Evolutionary conservation across 1,140 invertebrate genomes (phyloP).

Genomic region (Temnothorax nylanderi): DNA sequence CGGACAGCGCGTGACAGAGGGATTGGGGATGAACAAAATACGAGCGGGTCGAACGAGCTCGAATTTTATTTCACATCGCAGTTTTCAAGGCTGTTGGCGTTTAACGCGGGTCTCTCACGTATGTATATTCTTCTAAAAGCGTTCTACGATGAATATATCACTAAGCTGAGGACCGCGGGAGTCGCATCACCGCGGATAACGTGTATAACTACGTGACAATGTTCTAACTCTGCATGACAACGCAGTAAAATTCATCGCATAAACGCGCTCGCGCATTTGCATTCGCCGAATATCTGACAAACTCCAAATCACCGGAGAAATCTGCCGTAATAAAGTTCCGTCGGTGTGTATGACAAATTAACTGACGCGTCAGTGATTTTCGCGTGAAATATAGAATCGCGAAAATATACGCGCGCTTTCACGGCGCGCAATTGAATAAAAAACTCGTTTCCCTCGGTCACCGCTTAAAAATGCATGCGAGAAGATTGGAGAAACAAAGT

Average conservation of each 20-base stretch:
- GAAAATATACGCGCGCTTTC: not conserved
- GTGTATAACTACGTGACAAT: conserved; percentile 32
- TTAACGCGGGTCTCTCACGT: not conserved
- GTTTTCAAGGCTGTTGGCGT: conserved; percentile 20
- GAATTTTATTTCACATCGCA: conserved; percentile 34
- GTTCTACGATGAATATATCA: conserved; percentile 15
- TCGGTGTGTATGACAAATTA: conserved; percentile 28
- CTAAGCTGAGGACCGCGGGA: not conserved
- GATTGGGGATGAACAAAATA: conserved; percentile 38
- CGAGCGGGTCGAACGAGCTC: conserved; percentile 22
- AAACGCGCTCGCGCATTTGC: conserved; percentile 36
- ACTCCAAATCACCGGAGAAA: conserved; percentile 54
- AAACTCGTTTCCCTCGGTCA: not conserved
- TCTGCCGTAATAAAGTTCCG: conserved; percentile 38
- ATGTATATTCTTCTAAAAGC: not conserved
- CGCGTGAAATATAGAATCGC: not conserved
- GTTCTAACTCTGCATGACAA: conserved; percentile 25
- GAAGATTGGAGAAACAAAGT: conserved; percentile 4
- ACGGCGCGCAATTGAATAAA: not conserved
- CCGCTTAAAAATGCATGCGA: conserved; percentile 5
- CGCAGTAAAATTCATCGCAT: conserved; percentile 31
- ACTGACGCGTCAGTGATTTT: conserved; percentile 30
- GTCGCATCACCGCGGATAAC: not conserved
- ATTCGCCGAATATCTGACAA: conserved; percentile 50
- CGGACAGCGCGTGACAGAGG: conserved; percentile 18